Evolutionary conservation across 2,888 invertebrate genomes (phyloP).

Genomic region (Trissoscelio sp.): DNA sequence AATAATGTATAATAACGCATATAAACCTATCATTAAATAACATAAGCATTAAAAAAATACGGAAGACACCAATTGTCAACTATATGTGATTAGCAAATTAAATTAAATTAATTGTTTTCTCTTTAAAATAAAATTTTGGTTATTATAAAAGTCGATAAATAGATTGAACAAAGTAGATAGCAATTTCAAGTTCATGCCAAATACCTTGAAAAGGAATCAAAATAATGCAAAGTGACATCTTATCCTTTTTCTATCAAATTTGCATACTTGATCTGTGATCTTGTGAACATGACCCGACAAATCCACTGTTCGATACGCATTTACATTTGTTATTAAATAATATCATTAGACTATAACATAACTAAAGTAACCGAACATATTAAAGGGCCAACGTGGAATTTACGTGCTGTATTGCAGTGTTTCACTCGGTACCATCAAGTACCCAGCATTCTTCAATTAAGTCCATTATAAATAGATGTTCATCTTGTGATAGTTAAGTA

Average conservation of each 20-base stretch:
- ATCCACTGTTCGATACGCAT: constrained; percentile 68
- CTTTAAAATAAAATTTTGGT: neutral
- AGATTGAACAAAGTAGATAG: constrained; percentile 62
- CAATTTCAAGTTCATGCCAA: too few relatives aligned
- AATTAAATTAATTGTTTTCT: too few relatives aligned
- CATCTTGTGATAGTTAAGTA: constrained; percentile 1
- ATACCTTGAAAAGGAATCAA: too few relatives aligned
- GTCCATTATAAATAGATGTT: neutral
- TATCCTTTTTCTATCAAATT: too few relatives aligned
- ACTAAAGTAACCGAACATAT: constrained; percentile 58
- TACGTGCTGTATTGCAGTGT: constrained; percentile 61
- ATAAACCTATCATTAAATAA: too few relatives aligned
- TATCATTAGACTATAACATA: constrained; percentile 69
- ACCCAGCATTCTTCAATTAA: constrained; percentile 27
- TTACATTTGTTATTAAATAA: constrained; percentile 79
- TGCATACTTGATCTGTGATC: constrained; percentile 45
- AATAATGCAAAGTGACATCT: too few relatives aligned
- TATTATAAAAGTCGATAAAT: constrained; percentile 34
- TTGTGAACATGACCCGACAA: constrained; percentile 57
- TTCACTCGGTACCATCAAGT: constrained; percentile 59
- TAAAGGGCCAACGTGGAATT: constrained; percentile 69
- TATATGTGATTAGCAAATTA: too few relatives aligned
- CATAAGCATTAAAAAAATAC: too few relatives aligned
- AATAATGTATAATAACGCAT: too few relatives aligned
- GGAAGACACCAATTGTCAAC: too few relatives aligned